Conservation (phyloP, 2,113 vertebrate species). For the Tachysurus fulvidraco region DNA sequence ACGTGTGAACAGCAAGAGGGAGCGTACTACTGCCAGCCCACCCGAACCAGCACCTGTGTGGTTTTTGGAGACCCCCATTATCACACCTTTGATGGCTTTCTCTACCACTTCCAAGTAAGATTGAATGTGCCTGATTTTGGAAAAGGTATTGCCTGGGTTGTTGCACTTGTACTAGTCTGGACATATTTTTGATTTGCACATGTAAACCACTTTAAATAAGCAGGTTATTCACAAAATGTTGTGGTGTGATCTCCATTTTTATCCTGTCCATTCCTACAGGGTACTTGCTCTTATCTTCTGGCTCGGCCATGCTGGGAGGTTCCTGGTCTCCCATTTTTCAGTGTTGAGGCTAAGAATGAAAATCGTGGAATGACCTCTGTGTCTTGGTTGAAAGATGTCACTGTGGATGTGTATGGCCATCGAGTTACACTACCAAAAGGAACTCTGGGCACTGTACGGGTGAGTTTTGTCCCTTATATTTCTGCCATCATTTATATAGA, state of each 20-base stretch:
- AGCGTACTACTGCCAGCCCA: conserved; percentile 89
- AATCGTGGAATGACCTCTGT: conserved; percentile 87
- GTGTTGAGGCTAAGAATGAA: conserved; percentile 95
- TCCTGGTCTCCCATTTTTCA: conserved; percentile 88
- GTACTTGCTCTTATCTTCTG: conserved; percentile 94
- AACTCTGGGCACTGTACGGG: conserved; percentile 86
- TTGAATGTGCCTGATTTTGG: not conserved
- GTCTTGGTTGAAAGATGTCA: conserved; percentile 93
- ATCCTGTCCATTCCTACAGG: conserved; percentile 56
- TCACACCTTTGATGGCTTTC: conserved; percentile 97
- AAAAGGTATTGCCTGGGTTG: not conserved
- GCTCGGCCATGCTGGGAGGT: conserved; percentile 90
- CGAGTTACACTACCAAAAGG: conserved; percentile 87
- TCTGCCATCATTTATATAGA: not conserved
- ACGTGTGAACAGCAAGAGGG: conserved; percentile 84
- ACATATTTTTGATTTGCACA: not conserved
- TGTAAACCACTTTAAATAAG: not conserved
- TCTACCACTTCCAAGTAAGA: conserved; percentile 91
- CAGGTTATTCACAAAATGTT: not conserved
- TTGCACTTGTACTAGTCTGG: not conserved
- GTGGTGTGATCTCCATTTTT: not conserved
- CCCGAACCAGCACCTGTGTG: conserved; percentile 94
- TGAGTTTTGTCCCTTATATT: conserved; percentile 63
- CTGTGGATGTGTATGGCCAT: conserved; percentile 91
- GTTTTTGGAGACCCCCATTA: conserved; percentile 98